Percentiles rank a stretch among this genome's conserved stretches.
phyloP scores from a whole-genome alignment of 2,797 vertebrate genomes.

The Botia almorhae region DNA sequence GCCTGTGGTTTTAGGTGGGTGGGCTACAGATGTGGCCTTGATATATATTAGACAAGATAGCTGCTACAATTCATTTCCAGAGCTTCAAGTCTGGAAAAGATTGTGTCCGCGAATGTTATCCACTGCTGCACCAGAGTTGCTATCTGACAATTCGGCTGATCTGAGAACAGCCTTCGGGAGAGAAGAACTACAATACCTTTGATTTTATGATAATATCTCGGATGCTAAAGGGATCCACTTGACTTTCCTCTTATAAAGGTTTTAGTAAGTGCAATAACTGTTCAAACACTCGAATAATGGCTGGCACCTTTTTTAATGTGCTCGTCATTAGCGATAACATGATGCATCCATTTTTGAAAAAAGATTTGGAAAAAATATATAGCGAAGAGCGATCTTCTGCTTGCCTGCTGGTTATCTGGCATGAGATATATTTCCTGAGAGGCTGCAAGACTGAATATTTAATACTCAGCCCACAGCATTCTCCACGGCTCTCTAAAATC shows the following conservation, averaged over 20 bases:
- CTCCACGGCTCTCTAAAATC: constrained; percentile 45
- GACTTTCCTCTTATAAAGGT: neutral
- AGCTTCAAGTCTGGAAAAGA: constrained; percentile 20
- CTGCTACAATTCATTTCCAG: constrained; percentile 34
- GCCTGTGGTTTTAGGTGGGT: constrained; percentile 26
- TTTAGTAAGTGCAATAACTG: neutral
- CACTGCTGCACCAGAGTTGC: neutral
- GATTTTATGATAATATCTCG: constrained; percentile 7
- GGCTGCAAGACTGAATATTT: constrained; percentile 52
- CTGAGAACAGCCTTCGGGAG: neutral
- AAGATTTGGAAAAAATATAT: neutral
- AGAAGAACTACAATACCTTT: neutral
- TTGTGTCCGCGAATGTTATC: constrained; percentile 15
- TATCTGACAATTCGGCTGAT: constrained; percentile 1
- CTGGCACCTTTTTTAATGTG: constrained; percentile 18
- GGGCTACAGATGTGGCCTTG: constrained; percentile 43
- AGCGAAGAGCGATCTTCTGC: constrained; percentile 13
- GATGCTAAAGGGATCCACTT: neutral
- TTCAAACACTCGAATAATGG: neutral
- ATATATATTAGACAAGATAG: constrained; percentile 42
- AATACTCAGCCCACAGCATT: constrained; percentile 46
- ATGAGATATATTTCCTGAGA: constrained; percentile 37
- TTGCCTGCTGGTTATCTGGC: constrained; percentile 40
- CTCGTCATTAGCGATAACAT: constrained; percentile 18
- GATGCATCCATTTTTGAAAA: neutral